Evolutionary conservation across 2,888 invertebrate species (phyloP), one percentile per base, ranked within the genome.

Genomic region (Drosophila tanythrix): DNA sequence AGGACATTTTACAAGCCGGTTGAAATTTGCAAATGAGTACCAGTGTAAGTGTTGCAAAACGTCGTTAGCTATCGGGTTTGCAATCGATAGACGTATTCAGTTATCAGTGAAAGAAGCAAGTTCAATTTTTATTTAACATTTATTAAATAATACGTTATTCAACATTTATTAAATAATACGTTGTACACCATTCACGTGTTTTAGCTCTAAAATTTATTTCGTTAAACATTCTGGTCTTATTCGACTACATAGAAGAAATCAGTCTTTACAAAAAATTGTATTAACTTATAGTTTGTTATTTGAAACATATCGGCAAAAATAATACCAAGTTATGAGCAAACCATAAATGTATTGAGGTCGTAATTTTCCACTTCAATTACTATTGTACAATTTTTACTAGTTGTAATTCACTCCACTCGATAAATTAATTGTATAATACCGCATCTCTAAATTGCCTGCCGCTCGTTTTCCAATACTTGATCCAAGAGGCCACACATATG

Each of bases 1-100:
- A 93, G 51, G 92, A 92, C 92, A 93, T 92, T 74, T 89, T 81
- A 35, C 55, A 59, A 67, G 89, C 89, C 87, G 89, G 88, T 70
- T 67, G 76, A 71, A 63, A 69, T 70, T 62, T 65, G 76, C 71
- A 65, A 75, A 68, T 63, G 58, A 68, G 43, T 51, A 52, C 48
- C 21, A 29, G 15, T 6, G 3, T 11, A 27, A 79, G 89, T 82
- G 86, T 60, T 88, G 76, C 7, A 36, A 64, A 84, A 58, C 52
- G 25, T 13, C 0, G 0, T 15, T 25, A 18, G 11, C 21, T 27
- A 35, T 62, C 48, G 58, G 1, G 11, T n/a, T 10, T 25, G 13
- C 18, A 52, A 71, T 68, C 81, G 78, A 77, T 72, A 57, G 7
- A 7, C 11, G 7, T 1, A 31, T 8, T 2, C 6, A 29, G 18